Conservation (phyloP, 2,888 invertebrate species). For the Ligdia adustata region DNA sequence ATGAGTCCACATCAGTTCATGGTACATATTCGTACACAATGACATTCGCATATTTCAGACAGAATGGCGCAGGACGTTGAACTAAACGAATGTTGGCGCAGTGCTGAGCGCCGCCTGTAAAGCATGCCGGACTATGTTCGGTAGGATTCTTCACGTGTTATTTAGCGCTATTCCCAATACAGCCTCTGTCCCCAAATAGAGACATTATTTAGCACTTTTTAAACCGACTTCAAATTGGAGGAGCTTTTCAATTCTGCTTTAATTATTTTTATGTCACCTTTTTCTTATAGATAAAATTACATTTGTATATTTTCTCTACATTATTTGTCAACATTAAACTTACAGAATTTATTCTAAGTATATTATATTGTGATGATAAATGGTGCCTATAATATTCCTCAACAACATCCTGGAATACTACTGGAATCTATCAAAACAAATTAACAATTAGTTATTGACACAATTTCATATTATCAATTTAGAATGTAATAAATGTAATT, state of each 20-base stretch:
- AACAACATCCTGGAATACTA: conserved; percentile 5
- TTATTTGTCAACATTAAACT: no score
- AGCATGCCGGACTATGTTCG: conserved; percentile 29
- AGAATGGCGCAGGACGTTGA: no score
- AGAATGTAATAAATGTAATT: conserved; percentile 11
- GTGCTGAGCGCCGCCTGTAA: conserved; percentile 3
- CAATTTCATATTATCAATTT: conserved; percentile 16
- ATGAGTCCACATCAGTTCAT: conserved; percentile 7
- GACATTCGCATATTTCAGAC: conserved; percentile 63
- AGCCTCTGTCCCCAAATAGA: no score
- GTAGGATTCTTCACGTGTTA: conserved; percentile 3
- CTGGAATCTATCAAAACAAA: background rate
- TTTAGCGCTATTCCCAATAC: no score
- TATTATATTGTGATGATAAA: no score
- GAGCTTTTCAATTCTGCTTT: no score
- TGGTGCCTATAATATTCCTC: background rate
- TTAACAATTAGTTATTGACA: conserved; percentile 11
- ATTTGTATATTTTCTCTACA: no score
- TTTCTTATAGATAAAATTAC: no score
- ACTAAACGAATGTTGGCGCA: conserved; percentile 41
- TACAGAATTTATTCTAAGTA: no score
- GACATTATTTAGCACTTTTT: no score
- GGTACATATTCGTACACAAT: conserved; percentile 43
- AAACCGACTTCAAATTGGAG: no score
- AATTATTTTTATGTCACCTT: no score